Percentiles rank a stretch among this genome's conserved stretches.
These are phyloP conservation scores for Pelodiscus sinensis DNA, from an alignment of 2,113 vertebrate species.

Conservation along the genomic window DNA sequence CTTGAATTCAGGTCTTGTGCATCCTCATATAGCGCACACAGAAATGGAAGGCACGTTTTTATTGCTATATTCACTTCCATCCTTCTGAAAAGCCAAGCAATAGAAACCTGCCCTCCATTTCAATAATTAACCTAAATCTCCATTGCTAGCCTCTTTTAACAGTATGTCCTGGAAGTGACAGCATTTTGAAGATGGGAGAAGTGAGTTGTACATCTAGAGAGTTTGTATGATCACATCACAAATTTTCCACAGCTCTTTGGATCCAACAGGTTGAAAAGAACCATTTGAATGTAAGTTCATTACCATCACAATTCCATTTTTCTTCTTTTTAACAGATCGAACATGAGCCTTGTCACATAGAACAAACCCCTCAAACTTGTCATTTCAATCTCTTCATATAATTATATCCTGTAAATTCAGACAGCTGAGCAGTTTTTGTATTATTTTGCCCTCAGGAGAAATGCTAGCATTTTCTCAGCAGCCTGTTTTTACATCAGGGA, in stretches of 20 bases:
- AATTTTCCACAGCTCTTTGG: conserved; percentile 24
- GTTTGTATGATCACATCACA: not conserved
- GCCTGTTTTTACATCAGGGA: not conserved
- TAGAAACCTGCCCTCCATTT: not conserved
- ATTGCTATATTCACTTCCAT: accelerated
- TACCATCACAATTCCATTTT: conserved; percentile 68
- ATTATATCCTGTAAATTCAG: conserved; percentile 56
- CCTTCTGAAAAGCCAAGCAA: not conserved
- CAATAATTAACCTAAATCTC: not conserved
- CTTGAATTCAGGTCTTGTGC: accelerated
- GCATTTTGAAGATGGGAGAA: not conserved
- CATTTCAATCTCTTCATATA: conserved; percentile 62
- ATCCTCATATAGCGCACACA: accelerated
- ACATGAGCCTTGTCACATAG: conserved; percentile 68
- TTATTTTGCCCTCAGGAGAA: conserved; percentile 22
- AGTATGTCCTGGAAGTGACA: not conserved
- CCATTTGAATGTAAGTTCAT: conserved; percentile 71
- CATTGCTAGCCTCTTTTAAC: not conserved
- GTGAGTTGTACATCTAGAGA: not conserved
- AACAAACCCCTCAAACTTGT: conserved; percentile 71
- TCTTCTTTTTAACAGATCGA: conserved; percentile 67
- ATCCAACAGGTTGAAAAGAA: conserved; percentile 48
- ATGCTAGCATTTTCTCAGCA: not conserved
- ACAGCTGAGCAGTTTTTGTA: conserved; percentile 41
- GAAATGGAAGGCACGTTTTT: not conserved